These are phyloP conservation scores for Anas flavirostris DNA, from an alignment of 2,797 vertebrate species.

Conservation along the genomic window DNA sequence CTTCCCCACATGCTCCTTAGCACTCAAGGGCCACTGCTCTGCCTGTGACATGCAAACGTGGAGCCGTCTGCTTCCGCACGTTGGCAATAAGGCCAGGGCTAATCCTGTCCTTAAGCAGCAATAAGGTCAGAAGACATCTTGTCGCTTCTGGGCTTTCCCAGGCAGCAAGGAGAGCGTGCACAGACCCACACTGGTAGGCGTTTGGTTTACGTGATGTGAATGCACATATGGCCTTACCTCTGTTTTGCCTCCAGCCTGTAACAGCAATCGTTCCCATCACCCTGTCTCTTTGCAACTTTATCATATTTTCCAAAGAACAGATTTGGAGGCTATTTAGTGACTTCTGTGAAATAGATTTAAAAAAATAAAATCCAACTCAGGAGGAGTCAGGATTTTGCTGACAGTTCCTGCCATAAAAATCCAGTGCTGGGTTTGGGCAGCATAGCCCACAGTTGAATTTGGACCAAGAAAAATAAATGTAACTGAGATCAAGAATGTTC, in stretches of 20 bases:
- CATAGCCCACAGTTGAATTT: not conserved
- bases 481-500: not conserved
- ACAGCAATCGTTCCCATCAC: not conserved
- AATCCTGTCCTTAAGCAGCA: not conserved
- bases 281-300: not conserved
- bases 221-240: not conserved
- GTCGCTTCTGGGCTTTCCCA: rapidly evolving
- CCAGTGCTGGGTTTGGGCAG: not conserved
- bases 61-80: not conserved
- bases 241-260: not conserved
- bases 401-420: not conserved
- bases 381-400: not conserved
- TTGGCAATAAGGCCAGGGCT: rapidly evolving
- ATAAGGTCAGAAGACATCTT: not conserved
- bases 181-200: not conserved
- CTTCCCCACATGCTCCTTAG: not conserved
- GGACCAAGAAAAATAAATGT: not conserved
- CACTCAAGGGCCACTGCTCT: rapidly evolving
- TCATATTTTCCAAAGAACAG: not conserved
- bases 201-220: not conserved
- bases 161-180: not conserved
- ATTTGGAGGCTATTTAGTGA: not conserved
- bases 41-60: rapidly evolving
- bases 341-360: not conserved
- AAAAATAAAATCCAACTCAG: not conserved